These are phyloP conservation scores for Dasypus novemcinctus DNA, from an alignment of 2,113 vertebrate genomes.

Conservation along the genomic window DNA sequence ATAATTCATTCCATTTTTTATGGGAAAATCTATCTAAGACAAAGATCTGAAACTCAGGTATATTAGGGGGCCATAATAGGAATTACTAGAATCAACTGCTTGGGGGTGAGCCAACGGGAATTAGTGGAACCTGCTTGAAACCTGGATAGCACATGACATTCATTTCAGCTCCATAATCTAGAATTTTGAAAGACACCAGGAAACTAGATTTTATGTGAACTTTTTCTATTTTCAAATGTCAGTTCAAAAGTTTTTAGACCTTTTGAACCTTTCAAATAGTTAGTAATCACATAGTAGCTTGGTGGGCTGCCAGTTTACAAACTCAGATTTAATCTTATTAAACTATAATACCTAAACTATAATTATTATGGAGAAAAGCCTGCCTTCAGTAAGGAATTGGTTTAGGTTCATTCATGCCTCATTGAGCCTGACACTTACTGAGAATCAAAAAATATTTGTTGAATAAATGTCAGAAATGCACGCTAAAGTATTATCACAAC, in stretches of 20 bases:
- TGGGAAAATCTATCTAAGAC: background rate
- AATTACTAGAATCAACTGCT: accelerated
- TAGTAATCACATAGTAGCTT: background rate
- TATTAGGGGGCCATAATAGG: background rate
- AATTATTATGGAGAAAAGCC: background rate
- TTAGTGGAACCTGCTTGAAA: background rate
- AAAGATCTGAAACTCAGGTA: background rate
- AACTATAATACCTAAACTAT: background rate
- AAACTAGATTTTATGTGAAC: background rate
- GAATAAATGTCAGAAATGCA: background rate
- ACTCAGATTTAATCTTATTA: background rate
- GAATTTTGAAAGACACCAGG: background rate
- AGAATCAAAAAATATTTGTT: background rate
- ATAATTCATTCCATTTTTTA: background rate
- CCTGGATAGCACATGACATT: background rate
- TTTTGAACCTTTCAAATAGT: accelerated
- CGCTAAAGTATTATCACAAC: background rate
- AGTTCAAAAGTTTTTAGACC: background rate
- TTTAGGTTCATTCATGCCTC: background rate
- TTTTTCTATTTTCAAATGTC: background rate
- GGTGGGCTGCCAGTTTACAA: background rate
- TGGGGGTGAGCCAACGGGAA: background rate
- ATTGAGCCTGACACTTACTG: no score
- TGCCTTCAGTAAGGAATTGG: background rate
- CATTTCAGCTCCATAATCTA: background rate